Percentiles rank a stretch among this genome's conserved stretches.
Evolutionary conservation across 2,113 vertebrate genomes (phyloP).

Genomic region (Perognathus longimembris): DNA sequence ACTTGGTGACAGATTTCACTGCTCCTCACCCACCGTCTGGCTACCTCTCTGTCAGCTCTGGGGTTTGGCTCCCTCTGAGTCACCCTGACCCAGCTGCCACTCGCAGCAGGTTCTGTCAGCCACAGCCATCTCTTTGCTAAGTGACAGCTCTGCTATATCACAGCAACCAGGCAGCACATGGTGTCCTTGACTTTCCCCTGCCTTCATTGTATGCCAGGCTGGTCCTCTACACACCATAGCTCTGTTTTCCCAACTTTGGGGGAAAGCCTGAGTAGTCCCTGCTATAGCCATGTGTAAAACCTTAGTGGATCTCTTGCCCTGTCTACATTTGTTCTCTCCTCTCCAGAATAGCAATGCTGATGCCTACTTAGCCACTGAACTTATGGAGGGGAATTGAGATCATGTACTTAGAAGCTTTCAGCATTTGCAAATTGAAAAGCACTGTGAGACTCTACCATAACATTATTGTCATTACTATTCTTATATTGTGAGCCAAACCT

Average conservation of each 20-base stretch:
- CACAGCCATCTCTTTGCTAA: neutral
- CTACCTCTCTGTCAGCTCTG: slow-evolving; percentile 34
- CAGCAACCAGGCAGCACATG: neutral
- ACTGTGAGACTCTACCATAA: neutral
- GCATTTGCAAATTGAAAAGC: neutral
- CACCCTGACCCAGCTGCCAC: slow-evolving; percentile 69
- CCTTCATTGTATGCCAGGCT: neutral
- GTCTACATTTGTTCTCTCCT: neutral
- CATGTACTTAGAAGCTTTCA: neutral
- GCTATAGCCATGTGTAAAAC: accelerated
- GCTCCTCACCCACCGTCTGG: slow-evolving; percentile 52
- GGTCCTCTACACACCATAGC: neutral
- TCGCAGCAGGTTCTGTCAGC: slow-evolving; percentile 64
- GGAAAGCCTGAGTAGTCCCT: neutral
- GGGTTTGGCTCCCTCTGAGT: slow-evolving; percentile 63
- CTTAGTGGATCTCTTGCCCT: neutral
- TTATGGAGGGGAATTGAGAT: neutral
- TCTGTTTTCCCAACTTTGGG: neutral
- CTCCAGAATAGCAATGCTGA: neutral
- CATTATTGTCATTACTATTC: neutral
- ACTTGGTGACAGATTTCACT: slow-evolving; percentile 59
- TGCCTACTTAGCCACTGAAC: neutral
- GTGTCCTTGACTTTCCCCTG: slow-evolving; percentile 64
- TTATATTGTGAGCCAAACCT: neutral
- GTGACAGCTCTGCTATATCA: slow-evolving; percentile 62